Base-by-base conservation (phyloP, 1,140 invertebrate genomes). In the Zaprionus camerounensis region DNA sequence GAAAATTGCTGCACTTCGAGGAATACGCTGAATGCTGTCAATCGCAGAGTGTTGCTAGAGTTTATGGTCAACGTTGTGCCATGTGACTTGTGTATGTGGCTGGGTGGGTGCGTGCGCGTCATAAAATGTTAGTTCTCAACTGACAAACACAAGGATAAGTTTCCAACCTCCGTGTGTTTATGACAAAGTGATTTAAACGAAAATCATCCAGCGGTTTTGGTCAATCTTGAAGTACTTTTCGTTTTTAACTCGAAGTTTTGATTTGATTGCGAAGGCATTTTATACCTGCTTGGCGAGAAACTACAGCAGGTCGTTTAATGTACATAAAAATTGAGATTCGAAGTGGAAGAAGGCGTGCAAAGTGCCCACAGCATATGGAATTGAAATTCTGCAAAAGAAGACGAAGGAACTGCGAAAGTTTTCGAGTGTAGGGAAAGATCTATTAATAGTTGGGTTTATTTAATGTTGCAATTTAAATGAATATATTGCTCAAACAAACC, bases 1-100 rank as follows among this genome's bases (percentile, higher is more conserved):
- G 62, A 61, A 76, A 82, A 78, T 92, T 77, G 91, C 77, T 76
- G 83, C 86, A 63, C 92, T 68, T 31, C 12, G 46, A 24, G 17
- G 56, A 13, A 28, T 65, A 31, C 38, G 62, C 55, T 51, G 71
- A 68, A 51, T 46, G 26, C 53, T 61, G 57, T 70, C 82, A 85
- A 71, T 82, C 53, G 64, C 71, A 65, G 44, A 51, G 46, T 24
- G 46, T 51, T 51, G 20, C 46, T 36, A 44, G 20, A 66, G 15
- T 68, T 79, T 82, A 81, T 34, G 36, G 62, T 55, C 65, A 57
- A 62, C 71, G 51, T 78, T 71, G 9, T 71, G 56, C 36, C 22
- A 51, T 51, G 46, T 20, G 20, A 11, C 46, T 46, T 20, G 20
- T 22, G 12, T 24, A 20, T 22, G 22, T 24, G 24, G 24, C 4